Conservation (phyloP, 2,113 vertebrate genomes). For the Ptilonorhynchus violaceus region DNA sequence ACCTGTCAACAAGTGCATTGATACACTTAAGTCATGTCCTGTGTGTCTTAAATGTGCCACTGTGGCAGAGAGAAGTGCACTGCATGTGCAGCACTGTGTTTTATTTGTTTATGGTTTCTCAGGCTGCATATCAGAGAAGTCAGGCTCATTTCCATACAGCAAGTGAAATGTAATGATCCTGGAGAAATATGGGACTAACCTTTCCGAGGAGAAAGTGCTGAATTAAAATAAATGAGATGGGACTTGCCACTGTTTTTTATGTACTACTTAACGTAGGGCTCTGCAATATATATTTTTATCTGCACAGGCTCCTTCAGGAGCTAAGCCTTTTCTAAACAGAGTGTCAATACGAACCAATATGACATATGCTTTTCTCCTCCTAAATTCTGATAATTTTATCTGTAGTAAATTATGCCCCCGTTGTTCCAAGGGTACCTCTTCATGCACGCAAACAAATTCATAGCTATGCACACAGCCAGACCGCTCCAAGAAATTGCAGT, state of each 20-base stretch:
- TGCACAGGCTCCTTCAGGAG: neutral
- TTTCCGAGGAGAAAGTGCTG: conserved; percentile 1
- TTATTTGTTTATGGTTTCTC: neutral
- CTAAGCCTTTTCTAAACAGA: neutral
- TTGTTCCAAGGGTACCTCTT: neutral
- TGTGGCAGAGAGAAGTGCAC: neutral
- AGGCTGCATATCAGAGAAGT: conserved; percentile 35
- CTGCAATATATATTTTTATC: conserved; percentile 1
- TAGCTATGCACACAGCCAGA: neutral
- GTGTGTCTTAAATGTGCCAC: neutral
- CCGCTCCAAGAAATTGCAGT: neutral
- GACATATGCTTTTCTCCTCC: neutral
- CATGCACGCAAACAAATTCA: neutral
- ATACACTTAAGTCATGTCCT: neutral
- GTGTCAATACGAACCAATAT: neutral
- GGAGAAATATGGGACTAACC: conserved; percentile 2
- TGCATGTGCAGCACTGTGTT: neutral
- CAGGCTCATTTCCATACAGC: conserved; percentile 28
- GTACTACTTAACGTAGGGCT: neutral
- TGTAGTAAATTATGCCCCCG: neutral
- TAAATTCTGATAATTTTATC: neutral
- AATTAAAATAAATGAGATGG: conserved; percentile 13
- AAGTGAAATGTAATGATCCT: conserved; percentile 35
- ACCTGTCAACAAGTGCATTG: neutral
- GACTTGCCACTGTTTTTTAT: conserved; percentile 16